Evolutionary conservation across 2,888 invertebrate species (phyloP).

Genomic region (Synanthedon formicaeformis): DNA sequence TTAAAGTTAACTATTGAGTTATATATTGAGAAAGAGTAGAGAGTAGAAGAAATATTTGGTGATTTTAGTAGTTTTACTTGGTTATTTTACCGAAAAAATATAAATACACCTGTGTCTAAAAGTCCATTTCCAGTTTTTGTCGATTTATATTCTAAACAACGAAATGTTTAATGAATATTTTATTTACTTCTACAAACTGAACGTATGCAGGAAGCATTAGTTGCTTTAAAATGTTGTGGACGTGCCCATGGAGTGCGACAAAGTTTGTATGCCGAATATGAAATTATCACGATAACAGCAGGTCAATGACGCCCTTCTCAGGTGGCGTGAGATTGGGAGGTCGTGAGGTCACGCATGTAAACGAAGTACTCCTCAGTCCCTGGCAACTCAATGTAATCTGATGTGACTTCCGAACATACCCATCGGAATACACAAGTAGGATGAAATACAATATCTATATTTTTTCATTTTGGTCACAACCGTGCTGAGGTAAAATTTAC

Average conservation of each 20-base stretch:
- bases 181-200: too few relatives aligned
- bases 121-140: too few relatives aligned
- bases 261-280: slow-evolving; percentile 2
- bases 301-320: slow-evolving; percentile 1
- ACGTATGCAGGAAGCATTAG: too few relatives aligned
- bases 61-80: too few relatives aligned
- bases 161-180: too few relatives aligned
- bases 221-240: too few relatives aligned
- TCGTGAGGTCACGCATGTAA: slow-evolving; percentile 7
- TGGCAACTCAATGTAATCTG: slow-evolving; percentile 7
- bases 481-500: not conserved
- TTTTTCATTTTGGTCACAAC: not conserved
- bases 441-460: slow-evolving; percentile 2
- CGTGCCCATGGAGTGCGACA: not conserved
- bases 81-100: too few relatives aligned
- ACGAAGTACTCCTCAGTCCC: slow-evolving; percentile 4
- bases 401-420: slow-evolving; percentile 6
- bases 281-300: slow-evolving; percentile 6
- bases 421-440: slow-evolving; percentile 7
- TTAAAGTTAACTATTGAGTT: too few relatives aligned
- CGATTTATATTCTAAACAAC: too few relatives aligned
- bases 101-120: too few relatives aligned
- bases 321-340: slow-evolving; percentile 5
- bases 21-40: too few relatives aligned
- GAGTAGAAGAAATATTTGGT: too few relatives aligned